Base-by-base conservation (phyloP, 2,888 invertebrate genomes). In the Chymomyza amoena region DNA sequence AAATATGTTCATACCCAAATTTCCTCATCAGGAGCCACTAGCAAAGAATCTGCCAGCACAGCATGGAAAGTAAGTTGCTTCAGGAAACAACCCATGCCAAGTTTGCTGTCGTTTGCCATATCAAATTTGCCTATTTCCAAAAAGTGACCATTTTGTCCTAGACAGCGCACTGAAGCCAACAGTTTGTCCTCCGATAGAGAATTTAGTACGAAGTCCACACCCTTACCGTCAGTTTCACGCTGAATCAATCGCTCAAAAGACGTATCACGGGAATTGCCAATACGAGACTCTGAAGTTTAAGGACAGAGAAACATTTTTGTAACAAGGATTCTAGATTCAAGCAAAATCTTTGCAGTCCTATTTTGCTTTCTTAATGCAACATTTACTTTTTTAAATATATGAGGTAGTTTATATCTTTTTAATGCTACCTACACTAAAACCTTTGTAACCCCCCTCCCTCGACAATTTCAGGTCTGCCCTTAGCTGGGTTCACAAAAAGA, bases 101-200 rank as follows among this genome's bases (percentile, higher is more conserved):
- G 82, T 13, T 93, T 90, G 76, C 91, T 95, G 88, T 97, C 95
- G 68, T 92, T 93, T 0, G 94, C 93, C 84, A 97, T 92, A 91
- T 97, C 97, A 86, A 95, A 96, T 91, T 97, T 97, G 59, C 97
- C 97, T 72, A 97, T 97, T 92, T 97, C 97, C 62, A 97, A 90
- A 91, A 97, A 97, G 69, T 95, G 93, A 10, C 97, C 95, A 0
- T 93, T 92, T 2, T 79, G 79, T 0, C 93, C 94, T 10, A 95
- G 90, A 77, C 95, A 95, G 4, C 94, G 92, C 0, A 94, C 90
- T 0, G 95, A 95, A 0, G 95, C 96, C 85, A 94, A 93, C 0
- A 98, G 93, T 91, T 98, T 98, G 60, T 99, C 98, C 87, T 97
- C 98, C 0, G 98, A 95, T 57, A 99, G 92, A 0, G 98, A 98